Base-by-base conservation (phyloP, 2,797 vertebrate species). In the Ctenopoma multispine region DNA sequence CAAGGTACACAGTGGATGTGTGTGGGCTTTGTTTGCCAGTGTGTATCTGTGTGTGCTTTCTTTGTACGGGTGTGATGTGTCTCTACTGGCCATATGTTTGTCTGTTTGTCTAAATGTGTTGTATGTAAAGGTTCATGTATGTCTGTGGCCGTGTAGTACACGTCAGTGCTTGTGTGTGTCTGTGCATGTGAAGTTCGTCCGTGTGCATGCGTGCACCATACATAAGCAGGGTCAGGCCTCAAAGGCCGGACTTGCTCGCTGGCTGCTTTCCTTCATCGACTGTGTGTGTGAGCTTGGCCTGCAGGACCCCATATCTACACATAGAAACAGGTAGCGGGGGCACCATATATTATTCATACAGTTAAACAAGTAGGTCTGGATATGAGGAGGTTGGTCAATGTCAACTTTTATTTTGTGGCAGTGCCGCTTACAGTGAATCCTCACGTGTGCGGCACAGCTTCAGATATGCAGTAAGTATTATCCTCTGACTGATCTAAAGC, bases 291-390 rank as follows among this genome's bases (percentile, higher is more conserved):
- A 69, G 75, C 82, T 74, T 36, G 64, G 85, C 81, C 80, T 72
- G 43, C 20, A 24, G 59, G 59, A 90, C 89, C 85, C 62, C 63
- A 49, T 83, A 75, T 81, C 75, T 61, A 69, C 84, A 82, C 82
- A 68, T 13, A 40, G 64, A 76, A 79, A 82, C 88, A 92, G 89
- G 91, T 91, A 90, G 83, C 40, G 80, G 78, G 88, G 87, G 86
- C 74, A 67, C 75, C 72, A 91, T 92, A 85, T 83, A 74, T 91
- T 90, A 91, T 92, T 91, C 90, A 92, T 89, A 51, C 27, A 5
- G 82, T 83, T 44, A 65, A 79, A 54, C 63, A 38, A 77, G 82
- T 72, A 67, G 75, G 84, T 80, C 64, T 86, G 84, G 83, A 89
- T 86, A 90, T 91, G 81, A 84, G 86, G 81, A 77, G 83, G 81